phyloP scores from a whole-genome alignment of 2,113 vertebrate species.

The Sialia sialis region DNA sequence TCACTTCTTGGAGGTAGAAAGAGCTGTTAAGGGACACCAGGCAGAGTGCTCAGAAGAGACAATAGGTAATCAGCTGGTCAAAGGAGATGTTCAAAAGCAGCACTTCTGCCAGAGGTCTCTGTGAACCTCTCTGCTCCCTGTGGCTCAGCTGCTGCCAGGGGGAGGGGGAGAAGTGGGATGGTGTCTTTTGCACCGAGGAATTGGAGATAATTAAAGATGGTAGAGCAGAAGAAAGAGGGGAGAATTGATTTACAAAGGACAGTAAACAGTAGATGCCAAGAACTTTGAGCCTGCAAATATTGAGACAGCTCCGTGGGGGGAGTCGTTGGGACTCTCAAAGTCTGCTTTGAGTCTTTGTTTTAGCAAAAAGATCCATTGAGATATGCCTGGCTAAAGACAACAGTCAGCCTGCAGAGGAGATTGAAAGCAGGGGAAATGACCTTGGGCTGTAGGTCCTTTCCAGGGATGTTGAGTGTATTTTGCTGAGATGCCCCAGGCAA shows the following conservation, averaged over 20 bases:
- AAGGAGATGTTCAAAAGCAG: neutral
- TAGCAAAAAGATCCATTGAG: neutral
- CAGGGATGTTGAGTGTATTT: neutral
- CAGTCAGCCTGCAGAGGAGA: neutral
- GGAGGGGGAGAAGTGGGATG: neutral
- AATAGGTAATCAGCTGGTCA: neutral
- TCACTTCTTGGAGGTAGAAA: neutral
- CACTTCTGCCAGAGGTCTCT: neutral
- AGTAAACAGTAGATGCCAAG: neutral
- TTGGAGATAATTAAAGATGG: neutral
- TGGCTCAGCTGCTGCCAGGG: neutral
- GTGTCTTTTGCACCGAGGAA: neutral
- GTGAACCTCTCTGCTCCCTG: neutral
- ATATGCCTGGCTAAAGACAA: neutral
- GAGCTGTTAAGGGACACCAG: neutral
- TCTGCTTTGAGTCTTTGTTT: neutral
- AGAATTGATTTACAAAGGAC: neutral
- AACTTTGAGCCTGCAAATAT: neutral
- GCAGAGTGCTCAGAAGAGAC: neutral
- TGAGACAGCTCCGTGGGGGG: neutral
- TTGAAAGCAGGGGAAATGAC: neutral
- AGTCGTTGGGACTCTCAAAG: neutral
- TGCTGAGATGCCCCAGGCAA: neutral
- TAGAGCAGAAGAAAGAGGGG: neutral
- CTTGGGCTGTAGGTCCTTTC: too few species aligned